Base-by-base conservation (phyloP, 1,140 invertebrate species). In the Antheraea pernyi region DNA sequence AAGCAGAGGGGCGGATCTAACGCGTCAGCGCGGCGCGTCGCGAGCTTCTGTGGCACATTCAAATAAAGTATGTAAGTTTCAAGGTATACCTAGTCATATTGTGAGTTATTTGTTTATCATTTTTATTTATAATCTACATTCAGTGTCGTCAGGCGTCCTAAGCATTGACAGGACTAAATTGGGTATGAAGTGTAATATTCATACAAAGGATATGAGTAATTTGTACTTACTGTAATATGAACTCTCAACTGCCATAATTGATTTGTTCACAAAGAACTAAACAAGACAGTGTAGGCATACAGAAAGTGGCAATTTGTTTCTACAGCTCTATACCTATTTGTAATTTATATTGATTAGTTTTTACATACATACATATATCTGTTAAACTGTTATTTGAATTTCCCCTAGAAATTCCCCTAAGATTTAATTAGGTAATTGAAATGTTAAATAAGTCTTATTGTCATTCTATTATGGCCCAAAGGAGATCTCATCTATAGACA, bases 201-300 rank as follows among this genome's bases (percentile, higher is more conserved):
- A 65, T 65, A 19, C 39, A 65, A 65, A 72, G 73, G 73, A 75
- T 70, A 69, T 75, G 65, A 68, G 70, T 68, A 72, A 75, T 75
- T 75, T 72, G 65, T 65, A 42, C 69, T 69, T 74, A 64, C 70
- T 53, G 61, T 63, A 63, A 63, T 36, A 63, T 63, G 61, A 63
- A 63, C 61, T 63, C 59, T 62, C 61, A 68, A 65, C n/a, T 69
- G 16, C 46, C 13, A 59, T 62, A 39, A 66, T 71, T 71, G 67
- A 65, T 65, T 65, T 68, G 67, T 19, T 67, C 59, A 74, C 69
- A 71, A 69, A 71, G 39, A 42, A 42, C 39, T 10, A 42, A 42
- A 42, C 16, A 53, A 53, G 46, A 53, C 16, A 16, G 46, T 53
- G 46, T 48, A 53, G 46, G 16, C 16, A 53, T 53, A 53, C 16